Percentiles rank a stretch among this genome's conserved stretches.
Evolutionary conservation across 92 coral and sea anemone genomes (phyloP).

Genomic region (Parazoanthus swiftii): DNA sequence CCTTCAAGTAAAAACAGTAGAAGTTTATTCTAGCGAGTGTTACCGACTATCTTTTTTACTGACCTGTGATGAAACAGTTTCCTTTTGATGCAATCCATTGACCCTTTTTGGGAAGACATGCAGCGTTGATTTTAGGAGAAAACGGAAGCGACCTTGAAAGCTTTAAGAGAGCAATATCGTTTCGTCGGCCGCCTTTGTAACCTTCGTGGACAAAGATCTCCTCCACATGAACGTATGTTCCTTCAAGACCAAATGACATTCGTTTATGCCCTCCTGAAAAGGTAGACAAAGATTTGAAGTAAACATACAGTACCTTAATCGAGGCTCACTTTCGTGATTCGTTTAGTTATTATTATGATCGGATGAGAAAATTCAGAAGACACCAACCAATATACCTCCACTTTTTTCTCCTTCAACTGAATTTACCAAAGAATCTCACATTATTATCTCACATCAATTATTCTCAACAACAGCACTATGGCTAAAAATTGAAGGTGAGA

Average conservation of each 20-base stretch:
- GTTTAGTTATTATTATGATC: too few relatives aligned
- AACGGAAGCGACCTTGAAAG: background rate
- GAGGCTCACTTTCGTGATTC: too few relatives aligned
- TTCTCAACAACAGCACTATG: too few relatives aligned
- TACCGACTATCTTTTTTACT: background rate
- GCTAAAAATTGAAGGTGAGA: too few relatives aligned
- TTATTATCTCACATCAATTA: too few relatives aligned
- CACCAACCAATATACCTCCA: too few relatives aligned
- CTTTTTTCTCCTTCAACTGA: too few relatives aligned
- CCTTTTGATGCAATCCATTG: background rate
- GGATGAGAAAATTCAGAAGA: too few relatives aligned
- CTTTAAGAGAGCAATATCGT: background rate
- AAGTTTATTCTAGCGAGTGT: too few relatives aligned
- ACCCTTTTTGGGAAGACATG: constrained; percentile 11
- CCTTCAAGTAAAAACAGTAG: too few relatives aligned
- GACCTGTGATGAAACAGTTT: constrained; percentile 10
- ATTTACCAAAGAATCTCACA: too few relatives aligned
- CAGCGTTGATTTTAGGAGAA: constrained; percentile 6
- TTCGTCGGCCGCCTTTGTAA: background rate
- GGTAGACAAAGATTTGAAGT: background rate
- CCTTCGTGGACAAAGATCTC: background rate
- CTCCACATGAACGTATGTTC: background rate
- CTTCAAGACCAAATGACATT: background rate
- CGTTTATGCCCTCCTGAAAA: background rate
- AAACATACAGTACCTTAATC: background rate